These are phyloP conservation scores for Metallyticus violacea DNA, from an alignment of 2,888 invertebrate species.

Conservation along the genomic window DNA sequence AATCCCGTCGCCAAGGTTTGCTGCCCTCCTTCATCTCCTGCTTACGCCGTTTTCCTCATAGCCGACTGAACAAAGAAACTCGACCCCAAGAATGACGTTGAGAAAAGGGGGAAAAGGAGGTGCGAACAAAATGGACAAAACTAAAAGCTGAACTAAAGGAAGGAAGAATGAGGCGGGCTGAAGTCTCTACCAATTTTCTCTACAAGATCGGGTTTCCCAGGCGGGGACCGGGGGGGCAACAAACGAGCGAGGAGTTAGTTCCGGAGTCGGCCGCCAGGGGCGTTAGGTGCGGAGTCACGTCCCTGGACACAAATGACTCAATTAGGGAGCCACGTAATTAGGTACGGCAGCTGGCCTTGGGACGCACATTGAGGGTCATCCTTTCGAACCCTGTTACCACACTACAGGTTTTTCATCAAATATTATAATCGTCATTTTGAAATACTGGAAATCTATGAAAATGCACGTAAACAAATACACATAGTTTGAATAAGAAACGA, in stretches of 20 bases:
- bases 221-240: background rate
- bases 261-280: conserved; percentile 21
- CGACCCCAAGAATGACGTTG: too few species aligned
- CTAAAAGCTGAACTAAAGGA: background rate
- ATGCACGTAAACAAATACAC: too few species aligned
- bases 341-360: background rate
- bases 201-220: background rate
- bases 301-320: conserved; percentile 32
- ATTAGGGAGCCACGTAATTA: conserved; percentile 29
- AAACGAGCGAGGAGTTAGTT: conserved; percentile 16
- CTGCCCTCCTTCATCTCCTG: too few species aligned
- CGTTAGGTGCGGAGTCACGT: conserved; percentile 20
- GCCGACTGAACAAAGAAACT: too few species aligned
- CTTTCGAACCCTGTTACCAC: background rate
- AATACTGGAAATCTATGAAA: too few species aligned
- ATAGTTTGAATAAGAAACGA: too few species aligned
- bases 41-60: too few species aligned
- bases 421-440: too few species aligned
- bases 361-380: background rate
- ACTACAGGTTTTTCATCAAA: too few species aligned
- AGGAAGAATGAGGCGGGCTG: background rate
- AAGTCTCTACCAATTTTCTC: too few species aligned
- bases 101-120: too few species aligned
- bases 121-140: background rate
- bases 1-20: background rate